Base-by-base conservation (phyloP, 2,888 invertebrate genomes). In the Dasypogon diadema region DNA sequence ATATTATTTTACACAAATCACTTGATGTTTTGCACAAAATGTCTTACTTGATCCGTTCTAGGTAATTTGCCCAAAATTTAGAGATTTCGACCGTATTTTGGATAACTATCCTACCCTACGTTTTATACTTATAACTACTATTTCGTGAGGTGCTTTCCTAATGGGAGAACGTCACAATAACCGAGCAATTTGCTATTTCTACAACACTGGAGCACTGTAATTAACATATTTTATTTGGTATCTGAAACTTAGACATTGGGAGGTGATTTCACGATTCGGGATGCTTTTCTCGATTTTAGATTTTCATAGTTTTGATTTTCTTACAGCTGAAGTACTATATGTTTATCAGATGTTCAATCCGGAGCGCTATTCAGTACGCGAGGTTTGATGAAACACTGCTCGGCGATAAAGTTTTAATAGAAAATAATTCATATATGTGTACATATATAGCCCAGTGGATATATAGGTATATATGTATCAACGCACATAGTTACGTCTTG, bases 351-450 rank as follows among this genome's bases (percentile, higher is more conserved):
- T 68, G 30, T 54, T 54, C 46, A 70, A 70, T 70, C 37, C 70
- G 54, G 37, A 75, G 16, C 63, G 75, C 51, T 75, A 65, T 75
- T 22, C 22, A 75, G 54, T 63, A 75, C 75, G 75, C 75, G 75
- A 75, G 48, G 55, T 63, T 75, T 75, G 75, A 65, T 75, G 63
- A 54, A 75, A 58, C 58, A 75, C 75, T 75, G 75, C 21, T 63
- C 63, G 21, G 24, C 30, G 55, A 65, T 46, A 58, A 30, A 54
- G 63, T 63, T 75, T 75, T 75, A 63, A 75, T 75, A 63, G 75
- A 65, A 75, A 65, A 65, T 75, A 65, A 75, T 75, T 60, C 54
- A 73, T 56, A 73, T 70, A 55, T 73, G 37, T 26, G 16, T 58
- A 58, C 56, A 74, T 74, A 74, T 74, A 54, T 73, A 73, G 16